Base-by-base conservation (phyloP, 1,140 invertebrate species). In the Anastatus disparis region DNA sequence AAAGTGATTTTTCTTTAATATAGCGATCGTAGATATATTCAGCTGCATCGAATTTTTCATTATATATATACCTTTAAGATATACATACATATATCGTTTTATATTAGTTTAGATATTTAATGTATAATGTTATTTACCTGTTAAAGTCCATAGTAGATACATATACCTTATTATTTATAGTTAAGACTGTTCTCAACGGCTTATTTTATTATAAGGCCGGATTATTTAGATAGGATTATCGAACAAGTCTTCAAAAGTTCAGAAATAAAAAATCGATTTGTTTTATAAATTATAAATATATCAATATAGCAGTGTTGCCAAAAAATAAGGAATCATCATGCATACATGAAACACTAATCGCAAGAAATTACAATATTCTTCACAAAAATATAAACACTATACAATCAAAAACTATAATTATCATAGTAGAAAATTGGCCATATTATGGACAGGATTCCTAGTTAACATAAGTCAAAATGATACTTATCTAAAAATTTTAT, bases 301-400 rank as follows among this genome's bases (percentile, higher is more conserved):
- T 46, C 38, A 61, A 13, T 44, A 17, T 29, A 62, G 20, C 67
- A 70, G 67, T 70, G 67, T 70, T 70, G 67, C 67, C 67, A 70
- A 70, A 62, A 17, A 53, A 42, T 17, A 59, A n/a, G n/a, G n/a
- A n/a, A n/a, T n/a, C n/a, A n/a, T n/a, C n/a, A n/a, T n/a, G n/a
- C n/a, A n/a, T n/a, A n/a, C n/a, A n/a, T n/a, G n/a, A n/a, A n/a
- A n/a, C n/a, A n/a, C n/a, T n/a, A n/a, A n/a, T n/a, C n/a, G n/a
- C n/a, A n/a, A n/a, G n/a, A n/a, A n/a, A n/a, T n/a, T n/a, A n/a
- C n/a, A n/a, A n/a, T n/a, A n/a, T n/a, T n/a, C n/a, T n/a, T n/a
- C n/a, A n/a, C n/a, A n/a, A n/a, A n/a, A n/a, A n/a, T n/a, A n/a
- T n/a, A n/a, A n/a, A n/a, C n/a, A n/a, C n/a, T n/a, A n/a, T n/a